Percentiles rank a stretch among this genome's conserved stretches.
phyloP scores from a whole-genome alignment of 2,888 invertebrate species.

The Tetheella fluctuosa region DNA sequence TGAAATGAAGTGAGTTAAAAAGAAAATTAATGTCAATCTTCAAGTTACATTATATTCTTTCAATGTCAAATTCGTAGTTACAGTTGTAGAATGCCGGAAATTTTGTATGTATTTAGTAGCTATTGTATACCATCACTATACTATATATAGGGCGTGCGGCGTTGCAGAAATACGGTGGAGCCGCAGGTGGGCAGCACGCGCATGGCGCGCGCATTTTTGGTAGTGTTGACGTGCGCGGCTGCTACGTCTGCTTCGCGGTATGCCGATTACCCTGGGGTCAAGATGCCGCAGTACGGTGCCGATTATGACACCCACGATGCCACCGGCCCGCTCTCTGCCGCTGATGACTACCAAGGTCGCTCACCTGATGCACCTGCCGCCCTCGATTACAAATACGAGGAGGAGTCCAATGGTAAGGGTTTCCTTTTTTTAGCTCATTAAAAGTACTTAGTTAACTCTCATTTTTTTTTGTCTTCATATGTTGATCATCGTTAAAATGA shows the following conservation, averaged over 20 bases:
- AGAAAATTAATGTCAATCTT: constrained; percentile 24
- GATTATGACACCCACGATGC: constrained; percentile 49
- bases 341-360: constrained; percentile 59
- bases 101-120: constrained; percentile 38
- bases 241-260: constrained; percentile 47
- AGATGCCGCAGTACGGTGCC: constrained; percentile 66
- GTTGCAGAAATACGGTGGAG: constrained; percentile 19
- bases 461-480: too few species aligned
- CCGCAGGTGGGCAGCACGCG: constrained; percentile 27
- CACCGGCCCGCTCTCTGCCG: constrained; percentile 20
- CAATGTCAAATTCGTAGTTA: constrained; percentile 74
- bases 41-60: constrained; percentile 31
- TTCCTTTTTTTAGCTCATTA: not conserved
- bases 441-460: too few species aligned
- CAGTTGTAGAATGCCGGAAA: constrained; percentile 56
- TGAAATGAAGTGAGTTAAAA: too few species aligned
- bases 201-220: constrained; percentile 34
- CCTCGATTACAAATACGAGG: constrained; percentile 69
- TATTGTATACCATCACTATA: constrained; percentile 29
- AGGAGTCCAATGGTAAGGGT: constrained; percentile 45
- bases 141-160: constrained; percentile 16
- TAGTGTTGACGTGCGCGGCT: constrained; percentile 45
- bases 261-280: constrained; percentile 61
- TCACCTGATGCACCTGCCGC: constrained; percentile 57
- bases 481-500: too few species aligned